Conservation (phyloP, 1,140 invertebrate species). For the Tetramorium parvispinum region DNA sequence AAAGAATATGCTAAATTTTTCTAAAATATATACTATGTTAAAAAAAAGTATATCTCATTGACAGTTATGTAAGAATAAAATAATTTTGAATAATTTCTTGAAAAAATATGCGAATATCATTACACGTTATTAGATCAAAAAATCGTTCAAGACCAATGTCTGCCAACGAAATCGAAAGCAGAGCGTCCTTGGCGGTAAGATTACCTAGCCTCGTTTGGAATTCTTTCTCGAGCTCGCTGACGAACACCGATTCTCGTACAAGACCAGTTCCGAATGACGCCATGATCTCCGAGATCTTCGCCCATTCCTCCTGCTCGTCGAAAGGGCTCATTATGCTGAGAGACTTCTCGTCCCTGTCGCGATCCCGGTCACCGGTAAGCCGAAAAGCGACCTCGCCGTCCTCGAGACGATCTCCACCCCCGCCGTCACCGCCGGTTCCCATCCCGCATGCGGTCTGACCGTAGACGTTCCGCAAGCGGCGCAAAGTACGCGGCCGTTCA, state of each 20-base stretch:
- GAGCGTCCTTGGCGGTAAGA: slow-evolving; percentile 31
- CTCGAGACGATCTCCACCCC: slow-evolving; percentile 81
- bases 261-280: slow-evolving; percentile 94
- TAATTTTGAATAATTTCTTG: not conserved
- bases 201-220: slow-evolving; percentile 91
- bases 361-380: slow-evolving; percentile 75
- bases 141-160: slow-evolving; percentile 7
- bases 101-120: not conserved
- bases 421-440: slow-evolving; percentile 80
- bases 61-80: not conserved
- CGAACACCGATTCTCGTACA: slow-evolving; percentile 93
- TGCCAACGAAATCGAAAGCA: not conserved
- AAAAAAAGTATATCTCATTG: not conserved
- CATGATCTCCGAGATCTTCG: slow-evolving; percentile 97
- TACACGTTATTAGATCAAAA: not conserved
- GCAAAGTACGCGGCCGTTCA: slow-evolving; percentile 91
- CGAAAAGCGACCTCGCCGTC: slow-evolving; percentile 72
- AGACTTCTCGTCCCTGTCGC: slow-evolving; percentile 87
- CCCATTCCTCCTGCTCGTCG: slow-evolving; percentile 97
- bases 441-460: slow-evolving; percentile 80
- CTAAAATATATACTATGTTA: not conserved
- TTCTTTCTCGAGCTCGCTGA: slow-evolving; percentile 93
- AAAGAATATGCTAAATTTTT: not conserved
- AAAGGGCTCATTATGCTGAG: slow-evolving; percentile 94
- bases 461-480: slow-evolving; percentile 88